Evolutionary conservation across 2,797 vertebrate genomes (phyloP).

Genomic region (Champsocephalus gunnari): DNA sequence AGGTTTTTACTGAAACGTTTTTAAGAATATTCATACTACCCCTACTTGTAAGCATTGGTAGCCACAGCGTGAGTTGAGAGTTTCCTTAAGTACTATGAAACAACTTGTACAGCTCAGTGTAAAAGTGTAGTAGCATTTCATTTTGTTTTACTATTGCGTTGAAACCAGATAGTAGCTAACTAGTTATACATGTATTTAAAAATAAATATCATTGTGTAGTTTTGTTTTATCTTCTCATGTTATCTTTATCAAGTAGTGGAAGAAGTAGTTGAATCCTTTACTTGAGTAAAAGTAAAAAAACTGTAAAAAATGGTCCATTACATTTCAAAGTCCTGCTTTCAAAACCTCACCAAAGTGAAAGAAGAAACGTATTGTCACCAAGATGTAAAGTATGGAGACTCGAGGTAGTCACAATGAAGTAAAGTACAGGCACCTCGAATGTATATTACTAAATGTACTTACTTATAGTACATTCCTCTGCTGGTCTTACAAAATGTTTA

Average conservation of each 20-base stretch:
- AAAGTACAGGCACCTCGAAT: no score
- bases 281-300: not conserved
- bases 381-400: not conserved
- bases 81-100: not conserved
- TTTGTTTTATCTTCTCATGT: not conserved
- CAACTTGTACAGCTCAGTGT: not conserved
- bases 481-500: no score
- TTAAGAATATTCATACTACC: constrained; percentile 16
- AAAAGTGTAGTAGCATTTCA: not conserved
- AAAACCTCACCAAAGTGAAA: not conserved
- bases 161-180: constrained; percentile 24
- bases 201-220: constrained; percentile 9
- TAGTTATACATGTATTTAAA: constrained; percentile 16
- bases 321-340: not conserved
- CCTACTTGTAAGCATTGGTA: not conserved
- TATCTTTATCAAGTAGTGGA: not conserved
- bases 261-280: not conserved
- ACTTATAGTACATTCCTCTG: no score
- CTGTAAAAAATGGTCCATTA: not conserved
- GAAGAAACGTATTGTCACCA: no score
- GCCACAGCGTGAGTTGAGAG: no score
- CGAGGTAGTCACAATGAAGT: not conserved
- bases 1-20: constrained; percentile 3
- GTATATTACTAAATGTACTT: no score
- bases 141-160: constrained; percentile 20